phyloP scores from a whole-genome alignment of 2,888 invertebrate genomes.

The Salticus scenicus region DNA sequence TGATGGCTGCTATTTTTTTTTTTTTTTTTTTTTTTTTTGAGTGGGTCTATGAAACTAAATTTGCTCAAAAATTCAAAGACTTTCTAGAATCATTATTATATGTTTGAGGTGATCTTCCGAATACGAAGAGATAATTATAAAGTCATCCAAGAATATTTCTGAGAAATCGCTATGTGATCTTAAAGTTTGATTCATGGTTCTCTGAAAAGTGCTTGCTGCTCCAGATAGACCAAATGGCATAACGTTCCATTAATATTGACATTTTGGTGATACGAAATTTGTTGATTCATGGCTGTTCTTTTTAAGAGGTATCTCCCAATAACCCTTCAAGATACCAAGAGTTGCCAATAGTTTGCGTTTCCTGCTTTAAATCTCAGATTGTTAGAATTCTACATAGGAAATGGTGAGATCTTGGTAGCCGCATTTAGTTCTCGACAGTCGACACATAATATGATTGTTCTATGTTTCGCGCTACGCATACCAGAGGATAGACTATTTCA shows the following conservation, averaged over 20 bases:
- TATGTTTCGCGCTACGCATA: background rate
- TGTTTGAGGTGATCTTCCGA: background rate
- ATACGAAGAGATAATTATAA: background rate
- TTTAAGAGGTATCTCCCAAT: background rate
- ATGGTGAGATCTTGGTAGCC: background rate
- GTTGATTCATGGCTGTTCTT: background rate
- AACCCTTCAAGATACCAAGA: background rate
- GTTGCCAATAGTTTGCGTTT: no score
- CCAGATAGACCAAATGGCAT: background rate
- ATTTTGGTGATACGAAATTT: background rate
- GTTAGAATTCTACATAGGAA: background rate
- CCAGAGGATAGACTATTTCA: background rate
- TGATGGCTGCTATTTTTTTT: background rate
- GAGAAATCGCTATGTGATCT: background rate
- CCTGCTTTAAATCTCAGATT: no score
- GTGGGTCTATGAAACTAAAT: background rate
- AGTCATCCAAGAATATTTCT: background rate
- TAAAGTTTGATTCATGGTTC: background rate
- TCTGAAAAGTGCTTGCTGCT: constrained; percentile 10
- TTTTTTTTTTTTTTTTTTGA: background rate
- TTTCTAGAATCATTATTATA: background rate
- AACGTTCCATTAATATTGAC: no score
- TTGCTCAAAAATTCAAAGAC: background rate
- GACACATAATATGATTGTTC: background rate
- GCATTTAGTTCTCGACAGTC: background rate